These are phyloP conservation scores for Aphaenogaster rudis DNA, from an alignment of 1,140 invertebrate species.

Conservation along the genomic window DNA sequence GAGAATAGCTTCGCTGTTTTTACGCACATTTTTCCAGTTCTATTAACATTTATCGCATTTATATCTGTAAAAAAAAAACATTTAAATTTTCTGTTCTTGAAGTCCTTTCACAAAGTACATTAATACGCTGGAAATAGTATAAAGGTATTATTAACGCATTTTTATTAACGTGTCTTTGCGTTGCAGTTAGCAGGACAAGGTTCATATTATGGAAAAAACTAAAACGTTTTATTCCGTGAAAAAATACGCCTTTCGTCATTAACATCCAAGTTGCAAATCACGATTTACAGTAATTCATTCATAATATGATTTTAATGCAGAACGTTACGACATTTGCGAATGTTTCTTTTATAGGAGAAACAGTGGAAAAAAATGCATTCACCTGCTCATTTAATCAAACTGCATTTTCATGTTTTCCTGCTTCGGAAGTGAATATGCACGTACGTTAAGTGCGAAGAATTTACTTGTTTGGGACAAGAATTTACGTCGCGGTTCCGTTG, in stretches of 20 bases:
- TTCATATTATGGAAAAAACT: background rate
- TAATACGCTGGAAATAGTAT: background rate
- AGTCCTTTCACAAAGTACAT: background rate
- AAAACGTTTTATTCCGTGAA: background rate
- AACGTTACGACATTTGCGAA: background rate
- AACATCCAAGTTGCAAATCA: background rate
- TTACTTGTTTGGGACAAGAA: slow-evolving; percentile 55
- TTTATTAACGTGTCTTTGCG: background rate
- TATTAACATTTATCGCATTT: background rate
- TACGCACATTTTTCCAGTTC: background rate
- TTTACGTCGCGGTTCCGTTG: slow-evolving; percentile 56
- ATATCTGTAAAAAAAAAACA: background rate
- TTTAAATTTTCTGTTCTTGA: background rate
- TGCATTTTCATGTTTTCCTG: slow-evolving; percentile 41
- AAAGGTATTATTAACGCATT: background rate
- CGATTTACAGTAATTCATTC: slow-evolving; percentile 3
- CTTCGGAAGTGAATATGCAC: slow-evolving; percentile 9
- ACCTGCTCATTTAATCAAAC: slow-evolving; percentile 30
- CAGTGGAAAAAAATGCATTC: slow-evolving; percentile 15
- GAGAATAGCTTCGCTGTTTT: background rate
- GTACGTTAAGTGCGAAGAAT: slow-evolving; percentile 59
- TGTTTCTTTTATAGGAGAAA: background rate
- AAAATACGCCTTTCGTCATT: slow-evolving; percentile 8
- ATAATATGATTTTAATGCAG: background rate
- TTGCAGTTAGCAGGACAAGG: background rate